These are phyloP conservation scores for Alces alces DNA, from an alignment of 2,113 vertebrate genomes.

Conservation along the genomic window DNA sequence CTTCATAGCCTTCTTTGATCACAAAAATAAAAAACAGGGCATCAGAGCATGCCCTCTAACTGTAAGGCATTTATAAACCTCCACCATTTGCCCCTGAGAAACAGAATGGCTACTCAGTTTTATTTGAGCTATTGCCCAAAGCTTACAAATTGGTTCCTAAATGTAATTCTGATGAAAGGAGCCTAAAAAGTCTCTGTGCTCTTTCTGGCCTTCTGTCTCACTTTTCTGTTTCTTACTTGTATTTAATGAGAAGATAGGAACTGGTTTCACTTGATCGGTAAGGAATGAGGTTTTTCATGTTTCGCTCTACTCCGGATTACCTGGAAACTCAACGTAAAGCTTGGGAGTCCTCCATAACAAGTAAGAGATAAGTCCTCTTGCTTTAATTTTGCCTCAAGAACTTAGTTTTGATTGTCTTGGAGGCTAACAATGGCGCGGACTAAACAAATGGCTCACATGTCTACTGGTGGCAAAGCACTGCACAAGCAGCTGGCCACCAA, in stretches of 20 bases:
- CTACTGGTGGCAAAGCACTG: fast-evolving
- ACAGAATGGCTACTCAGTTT: background rate
- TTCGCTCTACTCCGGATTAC: background rate
- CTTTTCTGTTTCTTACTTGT: background rate
- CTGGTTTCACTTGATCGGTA: background rate
- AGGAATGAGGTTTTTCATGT: slow-evolving; percentile 29
- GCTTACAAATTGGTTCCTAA: background rate
- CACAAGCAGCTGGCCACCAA: background rate
- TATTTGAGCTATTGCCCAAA: background rate
- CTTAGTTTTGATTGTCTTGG: background rate
- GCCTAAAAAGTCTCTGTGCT: background rate
- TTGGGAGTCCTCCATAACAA: background rate
- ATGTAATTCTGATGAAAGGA: background rate
- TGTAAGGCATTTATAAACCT: background rate
- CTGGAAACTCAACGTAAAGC: background rate
- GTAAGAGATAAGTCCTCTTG: background rate
- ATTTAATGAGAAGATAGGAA: background rate
- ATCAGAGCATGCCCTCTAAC: background rate
- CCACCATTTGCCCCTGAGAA: background rate
- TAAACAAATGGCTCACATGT: background rate
- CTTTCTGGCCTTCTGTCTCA: background rate
- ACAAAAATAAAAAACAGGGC: background rate
- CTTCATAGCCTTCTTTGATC: slow-evolving; percentile 16
- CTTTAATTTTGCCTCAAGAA: slow-evolving; percentile 28
- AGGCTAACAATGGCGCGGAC: fast-evolving